Percentiles rank a stretch among this genome's conserved stretches.
phyloP scores from a whole-genome alignment of 2,113 vertebrate genomes.

The Zosterops lateralis region DNA sequence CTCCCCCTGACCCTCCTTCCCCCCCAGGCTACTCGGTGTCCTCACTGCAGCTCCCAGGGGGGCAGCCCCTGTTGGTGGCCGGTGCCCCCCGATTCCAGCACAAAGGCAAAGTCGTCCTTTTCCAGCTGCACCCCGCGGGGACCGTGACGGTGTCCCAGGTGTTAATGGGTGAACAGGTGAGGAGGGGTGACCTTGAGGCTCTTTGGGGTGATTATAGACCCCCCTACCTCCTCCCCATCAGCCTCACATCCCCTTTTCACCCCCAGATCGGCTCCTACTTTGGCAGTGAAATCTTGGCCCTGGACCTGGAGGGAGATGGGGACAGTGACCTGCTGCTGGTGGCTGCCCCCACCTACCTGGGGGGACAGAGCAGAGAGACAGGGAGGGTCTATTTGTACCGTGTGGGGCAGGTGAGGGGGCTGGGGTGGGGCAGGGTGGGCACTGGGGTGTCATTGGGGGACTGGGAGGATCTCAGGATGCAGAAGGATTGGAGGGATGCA shows the following conservation, averaged over 20 bases:
- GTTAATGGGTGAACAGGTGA: constrained; percentile 90
- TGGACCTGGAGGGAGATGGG: constrained; percentile 87
- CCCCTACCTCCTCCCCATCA: accelerated
- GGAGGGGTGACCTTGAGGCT: accelerated
- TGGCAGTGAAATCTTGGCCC: constrained; percentile 87
- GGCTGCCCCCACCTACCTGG: constrained; percentile 92
- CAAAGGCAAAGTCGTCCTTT: constrained; percentile 93
- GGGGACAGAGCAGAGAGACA: constrained; percentile 85
- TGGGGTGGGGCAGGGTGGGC: too few species aligned
- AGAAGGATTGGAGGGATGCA: neutral
- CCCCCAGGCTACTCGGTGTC: constrained; percentile 88
- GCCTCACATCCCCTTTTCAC: neutral
- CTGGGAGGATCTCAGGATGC: too few species aligned
- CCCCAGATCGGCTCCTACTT: constrained; percentile 93
- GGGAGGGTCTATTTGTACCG: constrained; percentile 89
- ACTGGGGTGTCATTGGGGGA: neutral
- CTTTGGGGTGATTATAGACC: accelerated
- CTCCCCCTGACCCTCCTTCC: neutral
- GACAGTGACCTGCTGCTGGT: constrained; percentile 88
- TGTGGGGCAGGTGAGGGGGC: constrained; percentile 82
- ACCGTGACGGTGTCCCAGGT: constrained; percentile 81
- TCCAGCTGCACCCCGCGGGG: constrained; percentile 81
- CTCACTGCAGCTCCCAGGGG: constrained; percentile 79
- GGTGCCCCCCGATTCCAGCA: constrained; percentile 95
- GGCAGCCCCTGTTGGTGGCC: constrained; percentile 80